These are phyloP conservation scores for Patiria miniata DNA, from an alignment of 35 echinoderm and acorn worm genomes.

Conservation along the genomic window DNA sequence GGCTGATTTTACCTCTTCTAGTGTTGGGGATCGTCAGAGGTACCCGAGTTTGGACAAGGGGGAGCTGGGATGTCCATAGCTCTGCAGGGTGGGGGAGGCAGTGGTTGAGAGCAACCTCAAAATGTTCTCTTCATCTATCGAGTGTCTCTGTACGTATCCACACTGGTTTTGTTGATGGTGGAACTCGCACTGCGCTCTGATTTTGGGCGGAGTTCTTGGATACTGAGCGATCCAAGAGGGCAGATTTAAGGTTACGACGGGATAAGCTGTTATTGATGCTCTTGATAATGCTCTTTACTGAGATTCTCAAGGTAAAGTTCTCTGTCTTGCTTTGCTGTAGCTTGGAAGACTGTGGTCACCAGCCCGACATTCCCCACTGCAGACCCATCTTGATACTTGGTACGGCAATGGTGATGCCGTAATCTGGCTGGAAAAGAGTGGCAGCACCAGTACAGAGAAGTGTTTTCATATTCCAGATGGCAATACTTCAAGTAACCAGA, in stretches of 20 bases:
- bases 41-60: not conserved
- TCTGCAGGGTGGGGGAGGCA: not conserved
- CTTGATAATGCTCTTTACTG: no score
- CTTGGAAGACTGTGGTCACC: not conserved
- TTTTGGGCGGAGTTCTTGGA: not conserved
- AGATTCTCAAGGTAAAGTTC: not conserved
- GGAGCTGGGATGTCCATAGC: not conserved
- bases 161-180: not conserved
- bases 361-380: not conserved
- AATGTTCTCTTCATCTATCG: not conserved
- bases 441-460: no score
- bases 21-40: not conserved
- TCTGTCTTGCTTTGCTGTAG: not conserved
- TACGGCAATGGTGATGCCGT: no score
- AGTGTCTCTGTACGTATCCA: not conserved
- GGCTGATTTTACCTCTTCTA: not conserved
- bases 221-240: not conserved
- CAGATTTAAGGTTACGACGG: not conserved
- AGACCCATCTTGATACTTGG: not conserved
- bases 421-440: no score
- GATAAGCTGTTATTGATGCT: not conserved
- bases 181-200: not conserved
- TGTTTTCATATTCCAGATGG: no score
- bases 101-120: not conserved
- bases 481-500: no score